A percentile compares a stretch with the other conserved stretches of the same genome.
phyloP scores from a whole-genome alignment of 2,113 vertebrate genomes.

The Bagarius yarrelli region DNA sequence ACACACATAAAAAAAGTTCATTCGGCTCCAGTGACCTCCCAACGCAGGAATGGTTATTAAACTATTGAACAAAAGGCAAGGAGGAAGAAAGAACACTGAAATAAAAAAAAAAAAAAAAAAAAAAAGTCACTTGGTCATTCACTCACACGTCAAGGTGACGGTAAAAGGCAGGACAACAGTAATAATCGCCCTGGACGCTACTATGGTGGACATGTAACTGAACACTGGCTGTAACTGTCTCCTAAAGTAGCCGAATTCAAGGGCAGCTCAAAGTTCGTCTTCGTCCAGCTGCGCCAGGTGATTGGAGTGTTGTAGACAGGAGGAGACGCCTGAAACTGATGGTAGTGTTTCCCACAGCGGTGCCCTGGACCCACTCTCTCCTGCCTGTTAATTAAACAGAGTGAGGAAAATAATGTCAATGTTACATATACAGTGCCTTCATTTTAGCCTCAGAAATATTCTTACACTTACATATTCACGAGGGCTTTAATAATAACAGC shows the following conservation, averaged over 20 bases:
- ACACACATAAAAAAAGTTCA: slow-evolving; percentile 27
- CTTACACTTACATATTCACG: neutral
- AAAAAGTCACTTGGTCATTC: slow-evolving; percentile 48
- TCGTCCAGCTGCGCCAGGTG: slow-evolving; percentile 82
- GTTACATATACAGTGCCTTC: neutral
- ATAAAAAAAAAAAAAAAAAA: slow-evolving; percentile 21
- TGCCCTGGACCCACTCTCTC: slow-evolving; percentile 62
- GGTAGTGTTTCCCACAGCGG: slow-evolving; percentile 54
- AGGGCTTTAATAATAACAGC: slow-evolving; percentile 13
- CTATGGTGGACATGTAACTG: neutral
- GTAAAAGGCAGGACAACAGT: slow-evolving; percentile 32
- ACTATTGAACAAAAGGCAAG: slow-evolving; percentile 1
- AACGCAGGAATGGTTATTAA: slow-evolving; percentile 68
- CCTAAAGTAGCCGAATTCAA: slow-evolving; percentile 38
- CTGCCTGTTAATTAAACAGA: slow-evolving; percentile 58
- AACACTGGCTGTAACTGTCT: slow-evolving; percentile 41
- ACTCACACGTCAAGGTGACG: slow-evolving; percentile 23
- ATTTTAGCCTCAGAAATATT: neutral
- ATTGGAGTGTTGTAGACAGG: slow-evolving; percentile 64
- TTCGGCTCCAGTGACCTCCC: slow-evolving; percentile 72
- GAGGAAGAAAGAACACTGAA: slow-evolving; percentile 19
- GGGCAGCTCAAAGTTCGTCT: slow-evolving; percentile 79
- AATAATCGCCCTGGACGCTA: neutral
- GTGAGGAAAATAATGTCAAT: neutral
- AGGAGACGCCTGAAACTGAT: slow-evolving; percentile 51